Evolutionary conservation across 1,140 invertebrate genomes (phyloP), one percentile per base, ranked within the genome.

Genomic region (Nixonia krombeini): DNA sequence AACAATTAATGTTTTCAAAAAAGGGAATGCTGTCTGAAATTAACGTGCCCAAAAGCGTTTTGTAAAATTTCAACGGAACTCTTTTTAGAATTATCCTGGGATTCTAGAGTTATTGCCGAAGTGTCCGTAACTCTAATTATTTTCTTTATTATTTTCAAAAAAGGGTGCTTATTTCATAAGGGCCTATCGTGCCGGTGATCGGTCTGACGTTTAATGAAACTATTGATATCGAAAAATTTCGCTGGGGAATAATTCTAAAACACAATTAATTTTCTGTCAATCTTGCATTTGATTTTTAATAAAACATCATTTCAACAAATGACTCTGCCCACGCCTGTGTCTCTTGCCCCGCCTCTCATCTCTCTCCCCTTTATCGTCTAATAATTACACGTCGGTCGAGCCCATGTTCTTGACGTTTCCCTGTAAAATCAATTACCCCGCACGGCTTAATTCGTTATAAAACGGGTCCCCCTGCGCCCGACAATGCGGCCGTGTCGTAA

Each of bases 371-470:
- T 45, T 31, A 38, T 37, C 31, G 16, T 7, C 33, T 31, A 40
- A 51, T 64, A 56, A 63, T 63, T 56, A 56, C 56, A 52, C 47
- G 17, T 23, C 5, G 45, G 26, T 10, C 47, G 15, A 46, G 47
- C 42, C 47, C 41, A 47, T 65, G 61, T 51, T 65, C 52, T 53
- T 57, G 52, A 65, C 61, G 49, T 57, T 46, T 65, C 46, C 47
- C 47, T 65, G 53, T 65, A 51, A 51, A 64, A 64, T 64, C 52
- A 57, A 58, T 53, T 58, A 57, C 47, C 47, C 38, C 42, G 61
- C 52, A 26, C 45, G 40, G 45, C 46, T 64, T 64, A 64, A 57
- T 57, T 64, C 45, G 52, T 57, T 52, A 52, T 57, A 51, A 57
- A 56, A 10, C 40, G 49, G 26, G 33, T 50, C 50, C 7, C 18